A percentile compares a stretch with the other conserved stretches of the same genome.
Evolutionary conservation across 2,113 vertebrate genomes (phyloP).

Genomic region (Chaenocephalus aceratus): DNA sequence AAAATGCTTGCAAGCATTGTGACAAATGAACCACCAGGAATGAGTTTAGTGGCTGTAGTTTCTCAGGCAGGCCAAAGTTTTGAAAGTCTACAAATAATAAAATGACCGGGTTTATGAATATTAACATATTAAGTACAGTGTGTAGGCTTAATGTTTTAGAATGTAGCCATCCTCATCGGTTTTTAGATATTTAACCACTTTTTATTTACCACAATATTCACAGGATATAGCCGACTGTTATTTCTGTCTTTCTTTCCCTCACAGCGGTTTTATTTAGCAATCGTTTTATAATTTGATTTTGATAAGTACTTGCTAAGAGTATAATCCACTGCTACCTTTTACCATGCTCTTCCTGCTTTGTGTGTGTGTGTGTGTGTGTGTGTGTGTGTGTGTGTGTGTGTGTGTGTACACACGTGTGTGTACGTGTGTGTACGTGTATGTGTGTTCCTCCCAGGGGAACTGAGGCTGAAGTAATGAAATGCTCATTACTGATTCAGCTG

Average conservation of each 20-base stretch:
- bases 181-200: background rate
- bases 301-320: conserved; percentile 66
- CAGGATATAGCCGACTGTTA: background rate
- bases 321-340: conserved; percentile 58
- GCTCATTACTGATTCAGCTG: conserved; percentile 85
- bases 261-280: conserved; percentile 3
- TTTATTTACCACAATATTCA: background rate
- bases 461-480: conserved; percentile 83
- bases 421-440: conserved; percentile 28
- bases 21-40: conserved; percentile 6
- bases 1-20: conserved; percentile 5
- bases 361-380: conserved; percentile 32
- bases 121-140: background rate
- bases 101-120: background rate
- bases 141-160: background rate
- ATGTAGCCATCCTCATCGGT: background rate
- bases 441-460: conserved; percentile 71
- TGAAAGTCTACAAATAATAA: background rate
- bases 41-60: background rate
- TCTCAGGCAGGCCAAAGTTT: background rate
- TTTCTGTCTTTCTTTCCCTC: background rate
- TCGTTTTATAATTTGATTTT: conserved; percentile 60
- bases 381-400: conserved; percentile 49
- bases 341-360: conserved; percentile 29
- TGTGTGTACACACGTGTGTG: conserved; percentile 13